These are phyloP conservation scores for Mactra quadrangularis DNA, from an alignment of 1,140 invertebrate species.

Conservation along the genomic window DNA sequence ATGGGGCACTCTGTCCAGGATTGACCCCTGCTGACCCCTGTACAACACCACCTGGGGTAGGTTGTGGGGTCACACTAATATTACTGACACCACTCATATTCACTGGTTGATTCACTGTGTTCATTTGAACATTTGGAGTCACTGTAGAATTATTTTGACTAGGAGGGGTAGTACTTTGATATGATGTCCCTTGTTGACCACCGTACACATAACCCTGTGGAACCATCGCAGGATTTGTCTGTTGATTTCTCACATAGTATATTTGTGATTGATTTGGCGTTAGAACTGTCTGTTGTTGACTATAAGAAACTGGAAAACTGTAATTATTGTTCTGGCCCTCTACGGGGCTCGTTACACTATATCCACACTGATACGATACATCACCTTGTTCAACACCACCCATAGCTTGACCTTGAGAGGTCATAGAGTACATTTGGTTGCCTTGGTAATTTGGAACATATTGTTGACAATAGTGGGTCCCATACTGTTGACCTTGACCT, in stretches of 20 bases:
- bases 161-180: slow-evolving; percentile 48
- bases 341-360: slow-evolving; percentile 46
- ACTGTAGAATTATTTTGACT: slow-evolving; percentile 45
- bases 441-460: slow-evolving; percentile 38
- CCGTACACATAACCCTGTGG: slow-evolving; percentile 30
- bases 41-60: slow-evolving; percentile 12
- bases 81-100: slow-evolving; percentile 32
- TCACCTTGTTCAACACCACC: slow-evolving; percentile 23
- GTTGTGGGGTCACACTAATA: slow-evolving; percentile 10
- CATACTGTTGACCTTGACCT: slow-evolving; percentile 29
- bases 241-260: slow-evolving; percentile 49
- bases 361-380: slow-evolving; percentile 42
- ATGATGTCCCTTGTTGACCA: slow-evolving; percentile 43
- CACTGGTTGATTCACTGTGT: slow-evolving; percentile 14
- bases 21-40: background rate
- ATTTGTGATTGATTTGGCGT: slow-evolving; percentile 37
- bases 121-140: slow-evolving; percentile 40
- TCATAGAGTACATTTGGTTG: slow-evolving; percentile 47
- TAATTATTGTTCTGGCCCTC: slow-evolving; percentile 15
- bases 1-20: slow-evolving; percentile 20
- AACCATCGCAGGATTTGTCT: slow-evolving; percentile 6
- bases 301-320: slow-evolving; percentile 40
- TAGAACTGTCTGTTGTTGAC: slow-evolving; percentile 46
- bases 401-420: slow-evolving; percentile 35
- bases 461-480: slow-evolving; percentile 45